These are phyloP conservation scores for Erpobdella octoculata DNA, from an alignment of 2,888 invertebrate genomes.

Conservation along the genomic window DNA sequence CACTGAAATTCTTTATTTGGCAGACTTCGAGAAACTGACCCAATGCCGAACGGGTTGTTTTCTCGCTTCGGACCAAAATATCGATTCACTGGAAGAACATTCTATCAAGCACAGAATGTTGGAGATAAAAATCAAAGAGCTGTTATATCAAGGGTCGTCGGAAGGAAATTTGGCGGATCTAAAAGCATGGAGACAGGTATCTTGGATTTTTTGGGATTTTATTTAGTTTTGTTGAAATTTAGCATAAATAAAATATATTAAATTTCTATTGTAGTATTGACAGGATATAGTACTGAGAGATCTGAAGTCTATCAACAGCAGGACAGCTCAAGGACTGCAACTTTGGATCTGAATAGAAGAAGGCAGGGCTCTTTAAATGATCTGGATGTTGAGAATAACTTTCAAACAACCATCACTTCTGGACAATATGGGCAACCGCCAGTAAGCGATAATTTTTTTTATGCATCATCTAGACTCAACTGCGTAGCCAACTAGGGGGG, in stretches of 20 bases:
- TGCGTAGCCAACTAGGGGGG: no score
- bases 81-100: conserved; percentile 89
- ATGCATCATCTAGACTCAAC: no score
- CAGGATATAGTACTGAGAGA: conserved; percentile 24
- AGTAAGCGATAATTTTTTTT: no score
- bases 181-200: conserved; percentile 32
- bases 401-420: background rate
- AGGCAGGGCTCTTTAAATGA: background rate
- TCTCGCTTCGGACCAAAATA: conserved; percentile 66
- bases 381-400: background rate
- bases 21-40: conserved; percentile 80
- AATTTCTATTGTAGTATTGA: conserved; percentile 16
- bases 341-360: conserved; percentile 13
- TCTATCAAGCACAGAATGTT: conserved; percentile 65
- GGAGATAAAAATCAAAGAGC: conserved; percentile 71
- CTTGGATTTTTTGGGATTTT: no score
- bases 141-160: conserved; percentile 62
- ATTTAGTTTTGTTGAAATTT: background rate
- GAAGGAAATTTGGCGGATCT: conserved; percentile 29
- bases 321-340: conserved; percentile 11
- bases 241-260: background rate
- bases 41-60: conserved; percentile 62
- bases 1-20: background rate
- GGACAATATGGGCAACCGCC: background rate
- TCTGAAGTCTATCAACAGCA: conserved; percentile 24